phyloP scores from a whole-genome alignment of 1,140 invertebrate genomes.

The Formica exsecta region DNA sequence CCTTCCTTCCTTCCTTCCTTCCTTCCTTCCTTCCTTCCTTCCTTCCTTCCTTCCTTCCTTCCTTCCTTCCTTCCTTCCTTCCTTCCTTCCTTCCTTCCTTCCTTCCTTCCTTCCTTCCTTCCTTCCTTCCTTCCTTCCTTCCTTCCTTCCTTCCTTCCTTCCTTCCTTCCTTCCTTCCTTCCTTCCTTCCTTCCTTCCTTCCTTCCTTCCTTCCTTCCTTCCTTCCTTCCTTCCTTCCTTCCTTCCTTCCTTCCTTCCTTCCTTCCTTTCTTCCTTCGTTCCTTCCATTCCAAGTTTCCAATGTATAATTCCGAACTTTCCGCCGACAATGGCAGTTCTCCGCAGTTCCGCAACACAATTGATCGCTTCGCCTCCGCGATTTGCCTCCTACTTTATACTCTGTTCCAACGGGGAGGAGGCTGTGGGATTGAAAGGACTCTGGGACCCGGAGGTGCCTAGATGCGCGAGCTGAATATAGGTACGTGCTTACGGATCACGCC shows the following conservation, averaged over 20 bases:
- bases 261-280: constrained; percentile 68
- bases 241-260: constrained; percentile 63
- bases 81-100: no score
- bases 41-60: no score
- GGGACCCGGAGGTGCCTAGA: constrained; percentile 40
- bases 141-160: no score
- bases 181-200: no score
- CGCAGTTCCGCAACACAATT: constrained; percentile 84
- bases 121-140: no score
- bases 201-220: no score
- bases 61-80: no score
- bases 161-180: no score
- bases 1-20: no score
- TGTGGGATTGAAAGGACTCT: constrained; percentile 65
- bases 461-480: constrained; percentile 32
- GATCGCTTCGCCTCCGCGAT: constrained; percentile 79
- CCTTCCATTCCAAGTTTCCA: constrained; percentile 82
- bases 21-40: no score
- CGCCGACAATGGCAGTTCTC: constrained; percentile 82
- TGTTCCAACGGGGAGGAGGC: constrained; percentile 13
- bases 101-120: no score
- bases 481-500: constrained; percentile 30
- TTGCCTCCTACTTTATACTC: constrained; percentile 58
- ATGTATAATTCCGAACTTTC: constrained; percentile 85
- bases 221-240: constrained; percentile 21